These are phyloP conservation scores for Macrophya annulata DNA, from an alignment of 2,888 invertebrate species.

Conservation along the genomic window DNA sequence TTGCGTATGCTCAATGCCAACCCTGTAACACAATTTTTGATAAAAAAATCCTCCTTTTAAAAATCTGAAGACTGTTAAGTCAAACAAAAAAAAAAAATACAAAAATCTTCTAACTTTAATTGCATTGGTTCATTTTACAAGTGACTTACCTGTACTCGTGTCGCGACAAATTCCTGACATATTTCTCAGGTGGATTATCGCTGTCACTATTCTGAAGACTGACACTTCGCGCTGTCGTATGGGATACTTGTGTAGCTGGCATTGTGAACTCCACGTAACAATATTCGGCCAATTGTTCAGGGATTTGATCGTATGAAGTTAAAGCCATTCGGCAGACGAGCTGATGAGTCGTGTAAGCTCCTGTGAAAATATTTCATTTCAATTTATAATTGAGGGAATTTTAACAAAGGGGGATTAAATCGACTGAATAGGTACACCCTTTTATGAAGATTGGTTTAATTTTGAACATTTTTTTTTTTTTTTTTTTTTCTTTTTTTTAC, in stretches of 20 bases:
- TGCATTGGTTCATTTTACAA: neutral
- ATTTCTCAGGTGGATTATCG: slow-evolving; percentile 98
- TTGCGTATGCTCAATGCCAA: slow-evolving; percentile 94
- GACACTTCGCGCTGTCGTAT: slow-evolving; percentile 97
- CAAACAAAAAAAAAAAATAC: neutral
- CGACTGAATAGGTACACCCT: neutral
- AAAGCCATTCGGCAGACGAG: slow-evolving; percentile 96
- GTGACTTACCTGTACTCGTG: slow-evolving; percentile 92
- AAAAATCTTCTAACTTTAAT: neutral
- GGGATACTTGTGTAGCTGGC: slow-evolving; percentile 97
- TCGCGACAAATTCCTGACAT: slow-evolving; percentile 96
- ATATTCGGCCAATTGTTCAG: slow-evolving; percentile 93
- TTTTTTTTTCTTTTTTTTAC: neutral
- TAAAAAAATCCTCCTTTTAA: neutral
- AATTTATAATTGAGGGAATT: neutral
- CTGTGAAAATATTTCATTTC: slow-evolving; percentile 80
- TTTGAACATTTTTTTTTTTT: neutral
- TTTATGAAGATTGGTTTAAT: neutral
- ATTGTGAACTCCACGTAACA: slow-evolving; percentile 98
- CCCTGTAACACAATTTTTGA: slow-evolving; percentile 80
- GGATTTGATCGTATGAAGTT: slow-evolving; percentile 98
- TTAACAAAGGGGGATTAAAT: neutral
- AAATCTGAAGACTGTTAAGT: neutral
- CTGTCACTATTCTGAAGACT: slow-evolving; percentile 93
- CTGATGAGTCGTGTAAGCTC: slow-evolving; percentile 98